Percentiles rank a stretch among this genome's conserved stretches.
These are phyloP conservation scores for Stichopus horrens DNA, from an alignment of 53 echinoderm and acorn worm genomes.

Conservation along the genomic window DNA sequence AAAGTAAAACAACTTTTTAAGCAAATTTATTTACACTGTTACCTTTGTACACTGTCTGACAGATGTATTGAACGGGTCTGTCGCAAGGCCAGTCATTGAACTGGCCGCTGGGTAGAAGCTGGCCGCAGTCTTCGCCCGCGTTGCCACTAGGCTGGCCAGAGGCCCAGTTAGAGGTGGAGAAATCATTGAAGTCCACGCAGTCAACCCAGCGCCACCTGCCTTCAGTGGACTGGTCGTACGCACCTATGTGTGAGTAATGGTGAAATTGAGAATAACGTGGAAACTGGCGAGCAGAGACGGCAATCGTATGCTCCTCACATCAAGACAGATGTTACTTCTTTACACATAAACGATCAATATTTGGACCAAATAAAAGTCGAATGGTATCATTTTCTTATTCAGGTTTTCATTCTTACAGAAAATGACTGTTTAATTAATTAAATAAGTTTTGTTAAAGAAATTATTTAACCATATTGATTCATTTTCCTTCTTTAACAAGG, in stretches of 20 bases:
- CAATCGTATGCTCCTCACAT: background rate
- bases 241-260: conserved; percentile 40
- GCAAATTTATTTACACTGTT: background rate
- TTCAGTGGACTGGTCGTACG: conserved; percentile 67
- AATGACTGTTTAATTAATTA: too few species aligned
- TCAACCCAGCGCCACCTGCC: conserved; percentile 72
- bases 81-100: conserved; percentile 83
- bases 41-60: conserved; percentile 62
- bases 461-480: too few species aligned
- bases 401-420: too few species aligned
- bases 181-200: conserved; percentile 60
- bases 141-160: conserved; percentile 62
- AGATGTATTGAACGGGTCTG: conserved; percentile 71
- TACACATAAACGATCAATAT: background rate
- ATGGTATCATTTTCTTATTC: too few species aligned
- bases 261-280: background rate
- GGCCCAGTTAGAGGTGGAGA: conserved; percentile 80
- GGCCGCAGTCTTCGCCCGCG: conserved; percentile 70
- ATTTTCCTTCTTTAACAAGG: too few species aligned
- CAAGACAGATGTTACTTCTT: background rate
- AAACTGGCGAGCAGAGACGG: background rate
- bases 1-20: background rate
- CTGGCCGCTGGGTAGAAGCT: conserved; percentile 65
- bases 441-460: too few species aligned
- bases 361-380: too few species aligned